These are phyloP conservation scores for Triplophysa yarkandensis DNA, from an alignment of 2,797 vertebrate species.

Conservation along the genomic window DNA sequence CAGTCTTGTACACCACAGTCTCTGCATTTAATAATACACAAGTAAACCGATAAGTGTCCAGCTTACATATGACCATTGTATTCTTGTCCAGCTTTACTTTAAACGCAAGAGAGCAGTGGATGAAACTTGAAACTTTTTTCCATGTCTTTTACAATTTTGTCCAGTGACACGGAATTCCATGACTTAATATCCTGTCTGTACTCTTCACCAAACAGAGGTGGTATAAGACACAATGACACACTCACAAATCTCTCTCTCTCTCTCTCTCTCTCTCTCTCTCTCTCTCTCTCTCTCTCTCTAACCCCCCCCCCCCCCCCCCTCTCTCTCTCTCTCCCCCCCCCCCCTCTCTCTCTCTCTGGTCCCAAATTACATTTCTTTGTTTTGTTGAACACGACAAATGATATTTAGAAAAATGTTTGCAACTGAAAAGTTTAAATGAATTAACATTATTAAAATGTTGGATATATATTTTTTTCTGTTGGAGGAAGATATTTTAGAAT, in stretches of 20 bases:
- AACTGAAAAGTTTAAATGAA: no score
- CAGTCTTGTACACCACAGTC: neutral
- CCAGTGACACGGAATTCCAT: neutral
- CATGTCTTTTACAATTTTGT: neutral
- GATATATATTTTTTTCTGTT: no score
- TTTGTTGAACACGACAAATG: no score
- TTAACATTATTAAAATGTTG: no score
- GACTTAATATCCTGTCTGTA: neutral
- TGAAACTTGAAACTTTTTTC: neutral
- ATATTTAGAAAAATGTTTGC: no score
- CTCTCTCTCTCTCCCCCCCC: no score
- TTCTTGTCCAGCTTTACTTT: neutral
- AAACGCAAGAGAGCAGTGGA: neutral
- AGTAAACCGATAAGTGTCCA: neutral
- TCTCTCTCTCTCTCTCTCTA: no score
- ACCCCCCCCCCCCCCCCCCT: no score
- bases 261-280: no score
- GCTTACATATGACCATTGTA: neutral
- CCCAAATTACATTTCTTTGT: no score
- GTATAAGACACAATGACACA: neutral
- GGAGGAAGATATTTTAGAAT: no score
- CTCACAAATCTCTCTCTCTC: neutral
- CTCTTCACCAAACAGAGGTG: constrained; percentile 3
- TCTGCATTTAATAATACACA: neutral
- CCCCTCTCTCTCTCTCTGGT: no score